Conservation (phyloP, 2,797 vertebrate species). For the Hozukius guyotensis region DNA sequence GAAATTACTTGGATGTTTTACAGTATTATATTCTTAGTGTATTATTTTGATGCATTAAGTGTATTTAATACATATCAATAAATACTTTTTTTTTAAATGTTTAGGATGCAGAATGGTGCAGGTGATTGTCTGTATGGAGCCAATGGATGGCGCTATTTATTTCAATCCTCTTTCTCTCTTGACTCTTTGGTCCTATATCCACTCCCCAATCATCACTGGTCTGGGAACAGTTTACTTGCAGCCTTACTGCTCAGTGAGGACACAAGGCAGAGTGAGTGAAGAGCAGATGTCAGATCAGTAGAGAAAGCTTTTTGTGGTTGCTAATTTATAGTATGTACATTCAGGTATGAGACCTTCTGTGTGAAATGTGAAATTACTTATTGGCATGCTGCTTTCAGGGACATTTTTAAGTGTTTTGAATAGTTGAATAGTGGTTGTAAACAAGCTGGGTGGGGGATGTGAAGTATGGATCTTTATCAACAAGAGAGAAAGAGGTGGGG, state of each 20-base stretch:
- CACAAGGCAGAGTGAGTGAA: neutral
- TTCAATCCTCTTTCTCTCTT: neutral
- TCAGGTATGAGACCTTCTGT: neutral
- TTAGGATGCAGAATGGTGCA: neutral
- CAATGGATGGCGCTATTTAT: constrained; percentile 54
- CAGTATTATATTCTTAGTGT: neutral
- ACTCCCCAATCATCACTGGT: constrained; percentile 34
- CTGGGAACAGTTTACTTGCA: constrained; percentile 29
- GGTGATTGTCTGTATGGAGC: neutral
- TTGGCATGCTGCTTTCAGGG: neutral
- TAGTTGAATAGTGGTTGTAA: neutral
- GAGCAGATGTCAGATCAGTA: constrained; percentile 44
- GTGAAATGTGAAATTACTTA: neutral
- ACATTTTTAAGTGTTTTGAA: neutral
- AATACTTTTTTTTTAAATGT: neutral
- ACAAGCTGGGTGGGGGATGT: constrained; percentile 65
- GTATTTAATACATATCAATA: neutral
- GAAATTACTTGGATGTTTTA: neutral
- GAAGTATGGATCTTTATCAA: constrained; percentile 67
- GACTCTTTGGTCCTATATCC: neutral
- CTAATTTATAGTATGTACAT: neutral
- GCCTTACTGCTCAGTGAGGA: neutral
- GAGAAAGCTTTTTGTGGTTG: neutral
- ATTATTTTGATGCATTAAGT: neutral
- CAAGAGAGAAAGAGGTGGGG: constrained; percentile 56